A percentile compares a stretch with the other conserved stretches of the same genome.
Evolutionary conservation across 2,797 vertebrate species (phyloP).

Genomic region (Podarcis lilfordi): DNA sequence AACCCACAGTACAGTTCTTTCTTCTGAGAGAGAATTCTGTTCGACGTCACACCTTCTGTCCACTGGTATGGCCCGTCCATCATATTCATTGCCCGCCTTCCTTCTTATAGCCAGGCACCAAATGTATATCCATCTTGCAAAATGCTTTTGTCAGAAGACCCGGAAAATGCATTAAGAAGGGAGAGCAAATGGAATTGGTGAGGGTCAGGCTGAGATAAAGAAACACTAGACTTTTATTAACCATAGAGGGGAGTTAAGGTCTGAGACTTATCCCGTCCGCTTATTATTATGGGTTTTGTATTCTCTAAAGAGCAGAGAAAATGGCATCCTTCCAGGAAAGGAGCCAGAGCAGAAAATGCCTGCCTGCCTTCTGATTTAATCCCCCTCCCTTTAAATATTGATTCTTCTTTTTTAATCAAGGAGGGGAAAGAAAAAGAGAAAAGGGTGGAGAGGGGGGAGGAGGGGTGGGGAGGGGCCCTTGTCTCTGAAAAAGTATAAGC

Average conservation of each 20-base stretch:
- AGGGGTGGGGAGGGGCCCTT: not conserved
- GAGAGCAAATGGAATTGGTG: not conserved
- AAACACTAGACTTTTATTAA: not conserved
- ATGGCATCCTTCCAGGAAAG: not conserved
- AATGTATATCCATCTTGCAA: constrained; percentile 10
- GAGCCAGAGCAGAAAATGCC: not conserved
- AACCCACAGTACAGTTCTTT: not conserved
- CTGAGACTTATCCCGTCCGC: not conserved
- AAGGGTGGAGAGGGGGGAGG: not conserved
- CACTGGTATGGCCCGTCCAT: fast-evolving
- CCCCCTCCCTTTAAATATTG: constrained; percentile 16
- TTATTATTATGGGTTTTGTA: constrained; percentile 1
- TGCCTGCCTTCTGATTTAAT: not conserved
- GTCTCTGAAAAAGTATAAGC: not conserved
- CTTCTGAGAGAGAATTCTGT: not conserved
- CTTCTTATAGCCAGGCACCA: constrained; percentile 8
- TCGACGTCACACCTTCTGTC: not conserved
- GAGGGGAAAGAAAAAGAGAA: not conserved
- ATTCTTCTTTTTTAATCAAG: constrained; percentile 20
- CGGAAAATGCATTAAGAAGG: fast-evolving
- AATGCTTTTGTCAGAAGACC: constrained; percentile 23
- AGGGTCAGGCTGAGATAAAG: not conserved
- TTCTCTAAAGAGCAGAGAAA: not conserved
- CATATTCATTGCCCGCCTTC: fast-evolving
- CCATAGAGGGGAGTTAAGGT: fast-evolving